Evolutionary conservation across 64 coral and sea anemone genomes (phyloP).

Genomic region (Trachythela sp.): DNA sequence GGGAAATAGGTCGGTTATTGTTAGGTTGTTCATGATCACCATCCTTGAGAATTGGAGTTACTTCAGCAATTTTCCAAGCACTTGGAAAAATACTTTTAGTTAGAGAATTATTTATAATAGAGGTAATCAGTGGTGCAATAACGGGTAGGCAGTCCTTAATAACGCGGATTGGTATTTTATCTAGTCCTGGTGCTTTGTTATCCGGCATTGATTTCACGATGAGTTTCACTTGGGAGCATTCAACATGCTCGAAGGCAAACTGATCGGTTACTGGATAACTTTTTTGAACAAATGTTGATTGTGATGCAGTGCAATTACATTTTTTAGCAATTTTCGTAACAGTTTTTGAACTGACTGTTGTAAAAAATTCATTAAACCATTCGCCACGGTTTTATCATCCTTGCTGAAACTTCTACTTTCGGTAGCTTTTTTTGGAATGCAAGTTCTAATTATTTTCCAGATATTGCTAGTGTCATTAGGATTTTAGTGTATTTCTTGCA

Average conservation of each 20-base stretch:
- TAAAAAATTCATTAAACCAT: constrained; percentile 33
- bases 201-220: no score
- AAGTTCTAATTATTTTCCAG: no score
- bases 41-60: background rate
- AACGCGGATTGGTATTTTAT: background rate
- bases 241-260: background rate
- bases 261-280: background rate
- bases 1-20: background rate
- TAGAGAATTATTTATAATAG: background rate
- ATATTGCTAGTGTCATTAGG: no score
- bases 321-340: constrained; percentile 2
- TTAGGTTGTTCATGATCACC: background rate
- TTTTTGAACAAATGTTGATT: background rate
- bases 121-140: background rate
- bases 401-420: background rate
- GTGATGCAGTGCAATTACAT: constrained; percentile 29
- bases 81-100: background rate
- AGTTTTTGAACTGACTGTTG: background rate
- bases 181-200: background rate
- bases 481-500: no score
- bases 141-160: background rate
- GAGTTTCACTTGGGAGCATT: background rate
- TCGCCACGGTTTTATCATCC: background rate
- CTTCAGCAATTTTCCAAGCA: background rate
- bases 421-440: background rate